Evolutionary conservation across 1,140 invertebrate species (phyloP), one percentile per base, ranked within the genome.

Genomic region (Bombyx mori): DNA sequence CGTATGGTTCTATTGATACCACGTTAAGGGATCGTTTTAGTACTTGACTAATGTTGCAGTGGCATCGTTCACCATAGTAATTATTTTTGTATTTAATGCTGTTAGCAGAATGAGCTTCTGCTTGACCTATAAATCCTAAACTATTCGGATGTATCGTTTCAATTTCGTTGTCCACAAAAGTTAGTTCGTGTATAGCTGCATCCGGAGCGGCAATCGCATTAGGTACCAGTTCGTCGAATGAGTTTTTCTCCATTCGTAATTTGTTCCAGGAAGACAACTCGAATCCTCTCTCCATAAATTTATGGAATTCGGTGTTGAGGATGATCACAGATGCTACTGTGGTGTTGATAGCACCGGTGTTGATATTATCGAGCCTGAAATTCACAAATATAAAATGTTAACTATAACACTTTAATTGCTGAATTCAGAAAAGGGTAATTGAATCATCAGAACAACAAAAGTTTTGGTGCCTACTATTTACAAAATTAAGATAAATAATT

Each of bases 101-200:
- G n/a, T 83, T 78, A 5, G 86, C 75, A 6, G 80, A 77, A 55
- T 71, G 69, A 44, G 60, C 61, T 54, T 88, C 86, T 8, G 90
- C 86, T 47, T 90, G 79, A 2, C 89, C 86, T 2, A 91, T 79
- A 62, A 92, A 92, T 44, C 71, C 87, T 6, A 93, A 74, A 7
- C 91, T 90, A 44, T 86, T 82, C 2, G 82, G 61, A 26, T 82
- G 72, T 6, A 89, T 79, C 1, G 88, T 86, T 57, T 89, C 83
- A 6, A 93, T 87, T 66, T 90, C 90, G 67, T 94, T 93, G 42
- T 90, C 89, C 10, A 81, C 84, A 68, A 93, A 93, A 6, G 88
- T 83, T 56, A 93, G 90, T 62, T 90, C 89, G 43, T 88, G 88
- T 69, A 54, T 88, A 69, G 10, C 72, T 63, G 60, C 80, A 69